Evolutionary conservation across 1,140 invertebrate species (phyloP).

Genomic region (Pristionchus pacificus): DNA sequence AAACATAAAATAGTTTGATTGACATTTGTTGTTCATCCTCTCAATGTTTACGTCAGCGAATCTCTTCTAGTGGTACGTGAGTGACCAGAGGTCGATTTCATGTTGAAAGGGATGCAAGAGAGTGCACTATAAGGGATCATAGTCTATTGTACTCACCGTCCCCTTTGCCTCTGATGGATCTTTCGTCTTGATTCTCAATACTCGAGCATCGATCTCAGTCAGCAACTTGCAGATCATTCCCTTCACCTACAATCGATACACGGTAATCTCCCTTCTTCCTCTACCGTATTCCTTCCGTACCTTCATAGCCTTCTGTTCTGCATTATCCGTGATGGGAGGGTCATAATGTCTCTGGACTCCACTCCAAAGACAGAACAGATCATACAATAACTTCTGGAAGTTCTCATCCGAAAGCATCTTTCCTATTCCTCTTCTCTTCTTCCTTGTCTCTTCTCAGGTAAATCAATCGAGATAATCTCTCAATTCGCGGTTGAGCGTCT

Average conservation of each 20-base stretch:
- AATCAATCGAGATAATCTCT: too few species aligned
- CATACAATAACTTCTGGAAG: conserved; percentile 54
- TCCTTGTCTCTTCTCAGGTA: neutral
- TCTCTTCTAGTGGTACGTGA: too few species aligned
- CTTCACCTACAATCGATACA: conserved; percentile 40
- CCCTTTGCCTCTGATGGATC: conserved; percentile 1
- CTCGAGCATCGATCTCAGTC: conserved; percentile 49
- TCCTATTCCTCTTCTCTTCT: conserved; percentile 2
- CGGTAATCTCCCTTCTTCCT: conserved; percentile 9
- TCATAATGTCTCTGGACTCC: conserved; percentile 56
- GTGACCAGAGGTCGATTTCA: too few species aligned
- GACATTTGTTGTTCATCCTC: too few species aligned
- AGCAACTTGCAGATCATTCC: conserved; percentile 53
- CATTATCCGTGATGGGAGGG: conserved; percentile 51
- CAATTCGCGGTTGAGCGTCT: neutral
- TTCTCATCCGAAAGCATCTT: conserved; percentile 49
- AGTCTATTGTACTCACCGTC: conserved; percentile 10
- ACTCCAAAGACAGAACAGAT: conserved; percentile 57
- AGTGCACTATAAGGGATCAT: conserved; percentile 24
- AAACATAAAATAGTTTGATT: conserved; percentile 22
- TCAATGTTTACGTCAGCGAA: too few species aligned
- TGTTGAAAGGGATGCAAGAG: too few species aligned
- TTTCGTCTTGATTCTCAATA: conserved; percentile 40
- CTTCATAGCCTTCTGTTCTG: conserved; percentile 41
- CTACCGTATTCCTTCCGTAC: conserved; percentile 13